Conservation (phyloP, 2,888 invertebrate genomes). For the Amiota communis region DNA sequence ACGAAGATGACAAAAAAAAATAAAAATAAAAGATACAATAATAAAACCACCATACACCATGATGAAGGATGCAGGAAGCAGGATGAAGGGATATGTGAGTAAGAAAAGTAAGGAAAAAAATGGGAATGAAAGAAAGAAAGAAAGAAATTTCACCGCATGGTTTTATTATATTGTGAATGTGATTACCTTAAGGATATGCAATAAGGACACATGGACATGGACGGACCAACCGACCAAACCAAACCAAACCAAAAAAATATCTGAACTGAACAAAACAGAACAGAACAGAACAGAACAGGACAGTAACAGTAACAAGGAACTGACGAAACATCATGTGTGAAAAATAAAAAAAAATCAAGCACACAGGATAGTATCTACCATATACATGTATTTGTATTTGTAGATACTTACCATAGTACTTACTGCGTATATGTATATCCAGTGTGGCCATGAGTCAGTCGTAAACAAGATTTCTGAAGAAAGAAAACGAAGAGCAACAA, state of each 20-base stretch:
- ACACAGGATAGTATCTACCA: conserved; percentile 23
- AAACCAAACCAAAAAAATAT: too few species aligned
- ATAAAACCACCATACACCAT: background rate
- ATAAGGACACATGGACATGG: conserved; percentile 55
- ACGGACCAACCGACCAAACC: conserved; percentile 3
- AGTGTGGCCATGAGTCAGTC: conserved; percentile 44
- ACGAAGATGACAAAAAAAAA: background rate
- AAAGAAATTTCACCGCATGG: conserved; percentile 63
- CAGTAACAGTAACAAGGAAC: too few species aligned
- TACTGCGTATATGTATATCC: too few species aligned
- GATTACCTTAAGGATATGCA: conserved; percentile 68
- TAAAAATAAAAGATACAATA: background rate
- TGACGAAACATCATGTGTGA: conserved; percentile 26
- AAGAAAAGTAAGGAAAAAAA: conserved; percentile 1
- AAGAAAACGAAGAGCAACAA: conserved; percentile 9
- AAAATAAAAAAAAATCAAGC: conserved; percentile 36
- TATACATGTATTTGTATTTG: conserved; percentile 16
- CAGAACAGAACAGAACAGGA: too few species aligned
- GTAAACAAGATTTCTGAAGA: conserved; percentile 35
- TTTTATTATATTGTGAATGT: conserved; percentile 70
- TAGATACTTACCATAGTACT: background rate
- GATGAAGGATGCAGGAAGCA: background rate
- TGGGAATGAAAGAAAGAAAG: background rate
- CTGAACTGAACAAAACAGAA: too few species aligned
- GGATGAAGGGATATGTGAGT: background rate